Base-by-base conservation (phyloP, 2,888 invertebrate genomes). In the Folsomia manolachei region DNA sequence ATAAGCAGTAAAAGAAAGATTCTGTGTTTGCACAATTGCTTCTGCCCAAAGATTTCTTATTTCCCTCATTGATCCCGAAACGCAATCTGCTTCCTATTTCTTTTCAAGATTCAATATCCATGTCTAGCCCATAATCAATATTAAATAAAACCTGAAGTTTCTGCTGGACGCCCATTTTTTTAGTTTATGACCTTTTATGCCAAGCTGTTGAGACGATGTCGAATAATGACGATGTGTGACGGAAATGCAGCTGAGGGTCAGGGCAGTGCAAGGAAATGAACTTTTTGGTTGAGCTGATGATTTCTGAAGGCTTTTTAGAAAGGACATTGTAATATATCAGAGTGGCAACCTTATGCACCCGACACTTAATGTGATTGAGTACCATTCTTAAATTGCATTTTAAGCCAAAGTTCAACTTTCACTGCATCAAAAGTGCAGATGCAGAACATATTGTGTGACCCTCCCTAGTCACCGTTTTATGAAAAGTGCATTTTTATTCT, bases 1-100 rank as follows among this genome's bases (percentile, higher is more conserved):
- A 39, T 39, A 39, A 39, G 39, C 39, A 39, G 39, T 39, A 39
- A 39, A 39, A 39, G 39, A 39, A 39, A 9, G 39, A 39, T 39
- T n/a, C 39, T 39, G 39, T 39, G 14, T 39, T 39, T 39, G 39
- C 39, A 39, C 39, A 39, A 39, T 39, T 14, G 14, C 14, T 39
- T 39, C 39, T n/a, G n/a, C n/a, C n/a, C n/a, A n/a, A n/a, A n/a
- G n/a, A 51, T 51, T 14, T 51, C 60, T 39, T 66, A 18, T 52
- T 66, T 66, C 52, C 51, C 52, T 66, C 51, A 52, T 66, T 72
- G 69, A 63, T 72, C 69, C 27, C 60, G 60, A 18, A 66, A 39
- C 4, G 14, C 4, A 9, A 39, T 4, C 4, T 39, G 39, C 7
- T 39, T 39, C 14, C 14, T 14, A 39, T 39, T 39, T 14, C 39